Evolutionary conservation across 2,888 invertebrate genomes (phyloP).

Genomic region (Drosophila trichaetosa): DNA sequence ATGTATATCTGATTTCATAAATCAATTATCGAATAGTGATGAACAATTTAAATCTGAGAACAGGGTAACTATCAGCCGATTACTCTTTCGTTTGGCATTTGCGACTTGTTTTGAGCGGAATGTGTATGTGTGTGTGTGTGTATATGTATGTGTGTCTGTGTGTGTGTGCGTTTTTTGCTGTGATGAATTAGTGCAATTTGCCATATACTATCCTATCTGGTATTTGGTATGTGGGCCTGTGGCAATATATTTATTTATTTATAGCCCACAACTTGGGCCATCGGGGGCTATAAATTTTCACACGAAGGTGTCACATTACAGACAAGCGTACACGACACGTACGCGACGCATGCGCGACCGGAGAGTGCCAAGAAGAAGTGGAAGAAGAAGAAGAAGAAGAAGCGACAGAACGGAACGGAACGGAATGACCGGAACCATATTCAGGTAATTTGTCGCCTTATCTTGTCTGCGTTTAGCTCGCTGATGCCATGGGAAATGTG

Average conservation of each 20-base stretch:
- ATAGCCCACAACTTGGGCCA: conserved; percentile 41
- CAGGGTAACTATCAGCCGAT: conserved; percentile 3
- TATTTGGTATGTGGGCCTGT: conserved; percentile 32
- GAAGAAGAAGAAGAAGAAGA: not conserved
- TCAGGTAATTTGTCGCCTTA: conserved; percentile 77
- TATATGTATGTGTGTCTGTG: conserved; percentile 5
- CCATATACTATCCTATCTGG: conserved; percentile 52
- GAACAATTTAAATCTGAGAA: not conserved
- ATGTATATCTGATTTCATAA: not conserved
- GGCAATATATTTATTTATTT: conserved; percentile 50
- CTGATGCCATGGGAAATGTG: conserved; percentile 55
- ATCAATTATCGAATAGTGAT: not conserved
- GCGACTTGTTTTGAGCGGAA: conserved; percentile 7
- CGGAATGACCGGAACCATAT: conserved; percentile 59
- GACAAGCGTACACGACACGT: conserved; percentile 61
- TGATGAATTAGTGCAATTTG: conserved; percentile 74
- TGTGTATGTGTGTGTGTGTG: not conserved
- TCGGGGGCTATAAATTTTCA: conserved; percentile 72
- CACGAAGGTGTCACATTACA: conserved; percentile 78
- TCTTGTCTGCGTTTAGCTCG: conserved; percentile 72
- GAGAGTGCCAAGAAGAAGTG: conserved; percentile 7
- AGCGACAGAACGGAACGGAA: conserved; percentile 5
- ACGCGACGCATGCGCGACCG: conserved; percentile 42
- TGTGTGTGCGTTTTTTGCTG: conserved; percentile 18
- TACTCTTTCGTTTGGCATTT: too few relatives aligned